Evolutionary conservation across 2,113 vertebrate species (phyloP), one percentile per base, ranked within the genome.

Genomic region (Callorhinus ursinus): DNA sequence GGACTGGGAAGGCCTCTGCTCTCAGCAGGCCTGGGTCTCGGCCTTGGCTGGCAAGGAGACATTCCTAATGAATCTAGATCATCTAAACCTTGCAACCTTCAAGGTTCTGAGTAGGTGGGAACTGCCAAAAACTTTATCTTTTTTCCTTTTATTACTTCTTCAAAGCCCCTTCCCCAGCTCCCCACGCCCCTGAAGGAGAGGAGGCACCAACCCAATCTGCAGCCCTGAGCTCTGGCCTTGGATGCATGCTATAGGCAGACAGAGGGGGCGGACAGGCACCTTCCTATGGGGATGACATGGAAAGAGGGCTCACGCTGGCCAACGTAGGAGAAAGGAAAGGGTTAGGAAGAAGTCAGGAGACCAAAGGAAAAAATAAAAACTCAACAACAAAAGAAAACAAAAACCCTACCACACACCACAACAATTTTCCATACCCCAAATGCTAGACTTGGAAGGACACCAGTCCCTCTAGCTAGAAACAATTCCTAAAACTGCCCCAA

Each of bases 311-410:
- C 83, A 96, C 63, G 85, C 51, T 86, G 89, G 90, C 88, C 97
- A 61, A 90, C 4, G 46, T 6, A 97, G 33, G 31, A 94, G 59
- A 95, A 88, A 91, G 51, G 39, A 71, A 97, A 96, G 97, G 93
- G 71, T 92, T 95, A 90, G 94, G 63, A 88, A 95, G 98, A 98
- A 95, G 94, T 88, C 79, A 71, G 51, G 96, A 98, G 96, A 95
- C 77, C 96, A 97, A 9, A 67, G 96, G 94, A 87, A 97, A 97
- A 93, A 97, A 98, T 79, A 98, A 98, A 96, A 97, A 97, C 98
- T 97, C 98, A 98, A 90, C 88, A 99, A 98, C 46, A 80, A 83
- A 95, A 96, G 55, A 93, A 95, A 98, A 96, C 90, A 96, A 95
- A 95, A 98, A 72, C 49, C 95, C 94, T 98, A 97, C 94, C 94